Conservation (phyloP, 2,113 vertebrate genomes). For the Struthidea cinerea region DNA sequence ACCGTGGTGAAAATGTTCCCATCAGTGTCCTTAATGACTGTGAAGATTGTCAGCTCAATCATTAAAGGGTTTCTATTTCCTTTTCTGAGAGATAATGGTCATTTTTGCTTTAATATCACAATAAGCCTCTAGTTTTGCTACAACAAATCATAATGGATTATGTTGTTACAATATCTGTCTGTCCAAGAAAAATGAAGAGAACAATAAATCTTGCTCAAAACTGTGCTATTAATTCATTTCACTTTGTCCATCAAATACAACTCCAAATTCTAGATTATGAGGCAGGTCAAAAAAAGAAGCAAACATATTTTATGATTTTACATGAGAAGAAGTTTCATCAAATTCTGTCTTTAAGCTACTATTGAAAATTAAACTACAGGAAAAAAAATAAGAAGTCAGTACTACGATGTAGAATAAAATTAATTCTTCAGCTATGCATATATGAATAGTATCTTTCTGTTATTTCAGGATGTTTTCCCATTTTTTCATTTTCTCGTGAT, state of each 20-base stretch:
- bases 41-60: slow-evolving; percentile 5
- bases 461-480: neutral
- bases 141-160: neutral
- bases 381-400: neutral
- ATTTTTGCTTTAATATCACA: neutral
- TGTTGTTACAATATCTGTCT: neutral
- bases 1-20: neutral
- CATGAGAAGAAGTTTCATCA: neutral
- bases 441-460: neutral
- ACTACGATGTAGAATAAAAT: neutral
- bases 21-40: neutral
- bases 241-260: neutral
- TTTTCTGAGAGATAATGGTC: neutral
- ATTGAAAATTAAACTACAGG: neutral
- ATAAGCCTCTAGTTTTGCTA: neutral
- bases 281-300: neutral
- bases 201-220: neutral
- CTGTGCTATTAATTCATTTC: neutral
- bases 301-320: neutral
- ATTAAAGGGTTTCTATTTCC: neutral
- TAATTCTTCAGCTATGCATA: neutral
- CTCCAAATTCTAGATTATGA: neutral
- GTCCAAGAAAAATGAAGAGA: neutral
- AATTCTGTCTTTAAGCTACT: neutral
- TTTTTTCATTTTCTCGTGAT: neutral